Evolutionary conservation across 2,113 vertebrate species (phyloP).

Genomic region (Speoplatyrhinus poulsoni): DNA sequence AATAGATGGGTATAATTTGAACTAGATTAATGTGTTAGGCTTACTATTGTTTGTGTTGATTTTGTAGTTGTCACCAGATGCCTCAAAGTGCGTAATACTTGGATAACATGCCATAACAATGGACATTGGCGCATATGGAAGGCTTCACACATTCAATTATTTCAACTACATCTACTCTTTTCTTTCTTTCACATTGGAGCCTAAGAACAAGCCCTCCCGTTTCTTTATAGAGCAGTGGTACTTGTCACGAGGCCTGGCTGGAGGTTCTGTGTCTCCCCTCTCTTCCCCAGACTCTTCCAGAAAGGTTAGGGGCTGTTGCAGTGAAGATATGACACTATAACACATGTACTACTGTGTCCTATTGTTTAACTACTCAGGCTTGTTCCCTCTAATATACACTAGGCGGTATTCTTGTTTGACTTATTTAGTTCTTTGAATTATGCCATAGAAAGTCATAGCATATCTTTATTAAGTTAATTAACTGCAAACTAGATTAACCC

Average conservation of each 20-base stretch:
- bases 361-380: neutral
- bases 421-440: neutral
- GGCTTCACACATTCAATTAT: slow-evolving; percentile 20
- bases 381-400: no score
- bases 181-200: slow-evolving; percentile 74
- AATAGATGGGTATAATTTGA: no score
- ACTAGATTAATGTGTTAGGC: no score
- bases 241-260: slow-evolving; percentile 73
- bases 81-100: no score
- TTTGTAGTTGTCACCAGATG: no score
- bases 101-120: neutral
- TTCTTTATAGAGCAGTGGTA: slow-evolving; percentile 94
- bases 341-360: neutral
- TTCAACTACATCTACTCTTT: slow-evolving; percentile 16
- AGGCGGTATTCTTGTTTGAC: neutral
- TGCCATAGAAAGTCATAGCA: no score
- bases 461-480: no score
- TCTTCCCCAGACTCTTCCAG: slow-evolving; percentile 81
- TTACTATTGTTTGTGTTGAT: no score
- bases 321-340: slow-evolving; percentile 15
- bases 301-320: slow-evolving; percentile 78
- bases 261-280: slow-evolving; percentile 75
- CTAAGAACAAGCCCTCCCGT: slow-evolving; percentile 84
- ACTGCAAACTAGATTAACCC: no score
- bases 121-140: neutral